Percentiles rank a stretch among this genome's conserved stretches.
These are phyloP conservation scores for Cataglyphis hispanica DNA, from an alignment of 1,140 invertebrate genomes.

Conservation along the genomic window DNA sequence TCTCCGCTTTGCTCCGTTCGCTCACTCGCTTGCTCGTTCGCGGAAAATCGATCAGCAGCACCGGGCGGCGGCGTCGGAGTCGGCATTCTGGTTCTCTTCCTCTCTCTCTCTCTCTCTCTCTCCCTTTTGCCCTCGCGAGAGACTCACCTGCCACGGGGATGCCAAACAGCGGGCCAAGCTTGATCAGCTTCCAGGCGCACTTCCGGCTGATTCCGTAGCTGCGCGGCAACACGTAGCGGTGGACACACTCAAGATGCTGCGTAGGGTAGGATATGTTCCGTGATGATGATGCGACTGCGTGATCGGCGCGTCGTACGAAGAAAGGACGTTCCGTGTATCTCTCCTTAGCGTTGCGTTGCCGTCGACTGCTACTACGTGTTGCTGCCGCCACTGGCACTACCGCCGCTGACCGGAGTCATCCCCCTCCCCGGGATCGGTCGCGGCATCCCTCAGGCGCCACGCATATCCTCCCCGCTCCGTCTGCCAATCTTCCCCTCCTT, in stretches of 20 bases:
- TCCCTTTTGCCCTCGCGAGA: conserved; percentile 21
- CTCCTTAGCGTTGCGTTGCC: conserved; percentile 65
- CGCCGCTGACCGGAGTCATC: conserved; percentile 54
- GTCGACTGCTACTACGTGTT: conserved; percentile 70
- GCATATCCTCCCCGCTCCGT: conserved; percentile 61
- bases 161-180: conserved; percentile 27
- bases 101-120: conserved; percentile 11
- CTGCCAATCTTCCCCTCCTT: conserved; percentile 35
- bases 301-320: conserved; percentile 57
- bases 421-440: conserved; percentile 50
- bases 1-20: conserved; percentile 46
- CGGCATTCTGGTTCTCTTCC: conserved; percentile 34
- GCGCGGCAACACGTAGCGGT: conserved; percentile 1
- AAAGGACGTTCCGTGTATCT: conserved; percentile 35
- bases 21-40: conserved; percentile 18
- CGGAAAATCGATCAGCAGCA: conserved; percentile 59
- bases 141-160: conserved; percentile 51
- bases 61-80: conserved; percentile 64
- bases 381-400: conserved; percentile 65
- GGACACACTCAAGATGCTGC: conserved; percentile 52
- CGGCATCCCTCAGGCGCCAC: conserved; percentile 67
- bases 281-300: conserved; percentile 69
- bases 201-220: conserved; percentile 29
- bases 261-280: conserved; percentile 44
- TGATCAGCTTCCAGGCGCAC: conserved; percentile 31